Base-by-base conservation (phyloP, 2,888 invertebrate species). In the Daptonema setosum region DNA sequence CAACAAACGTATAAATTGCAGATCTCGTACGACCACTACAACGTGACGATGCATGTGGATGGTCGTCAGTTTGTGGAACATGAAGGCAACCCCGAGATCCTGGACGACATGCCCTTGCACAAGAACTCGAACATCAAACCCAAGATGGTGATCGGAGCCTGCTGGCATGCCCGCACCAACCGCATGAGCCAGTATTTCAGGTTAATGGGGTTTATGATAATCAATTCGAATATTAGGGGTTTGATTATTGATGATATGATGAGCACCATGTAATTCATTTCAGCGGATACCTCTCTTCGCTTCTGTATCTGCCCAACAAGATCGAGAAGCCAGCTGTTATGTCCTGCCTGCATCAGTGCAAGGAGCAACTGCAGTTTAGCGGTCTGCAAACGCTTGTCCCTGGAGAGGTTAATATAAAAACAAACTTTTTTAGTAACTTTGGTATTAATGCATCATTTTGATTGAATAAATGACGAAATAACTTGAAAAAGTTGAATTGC, bases 61-160 rank as follows among this genome's bases (percentile, higher is more conserved):
- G 93, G 91, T 0, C 81, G 82, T 67, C 75, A 80, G 51, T 80
- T 79, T 63, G 76, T 77, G 57, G 73, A 75, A 55, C 80, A 78
- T 65, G 78, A 83, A 68, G 81, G 82, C 69, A 90, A 87, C 64
- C 90, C 91, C 0, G 93, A 95, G 74, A 87, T 97, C 53, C 87
- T 97, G 69, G 95, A 97, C 71, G 97, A 97, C 75, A 95, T 93
- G 93, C 93, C 95, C 1, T 77, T 97, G 50, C 95, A 95, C 72
- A 87, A 88, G 11, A 87, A 91, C 0, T 86, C 86, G 65, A 87
- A 85, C 1, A 81, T n/a, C 28, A 48, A 67, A 71, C 95, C 93
- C 11, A 88, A 87, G 5, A 76, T 95, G 48, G 83, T 85, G 0
- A 83, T 95, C 0, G 97, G 95, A 1, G 95, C 93, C 28, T 97